Evolutionary conservation across 2,113 vertebrate genomes (phyloP).

Genomic region (Taurulus bubalis): DNA sequence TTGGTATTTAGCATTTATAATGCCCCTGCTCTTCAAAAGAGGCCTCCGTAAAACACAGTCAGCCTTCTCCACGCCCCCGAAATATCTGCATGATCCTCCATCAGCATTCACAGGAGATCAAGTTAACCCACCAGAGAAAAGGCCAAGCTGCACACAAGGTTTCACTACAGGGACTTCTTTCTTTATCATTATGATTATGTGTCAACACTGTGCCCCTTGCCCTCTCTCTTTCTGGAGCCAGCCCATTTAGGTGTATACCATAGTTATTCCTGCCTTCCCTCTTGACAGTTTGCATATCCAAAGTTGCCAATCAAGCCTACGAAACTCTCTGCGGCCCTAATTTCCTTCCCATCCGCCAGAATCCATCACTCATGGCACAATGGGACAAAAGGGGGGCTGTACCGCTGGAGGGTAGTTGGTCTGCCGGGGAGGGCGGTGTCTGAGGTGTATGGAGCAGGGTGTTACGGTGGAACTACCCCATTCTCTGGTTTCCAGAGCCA

Average conservation of each 20-base stretch:
- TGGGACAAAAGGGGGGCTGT: conserved; percentile 75
- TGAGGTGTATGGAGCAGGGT: conserved; percentile 71
- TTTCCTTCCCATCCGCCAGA: conserved; percentile 75
- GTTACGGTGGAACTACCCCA: conserved; percentile 77
- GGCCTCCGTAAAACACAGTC: conserved; percentile 66
- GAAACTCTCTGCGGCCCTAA: conserved; percentile 59
- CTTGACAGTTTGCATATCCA: conserved; percentile 77
- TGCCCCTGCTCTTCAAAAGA: conserved; percentile 66
- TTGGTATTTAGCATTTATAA: conserved; percentile 78
- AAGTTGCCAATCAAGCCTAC: conserved; percentile 79
- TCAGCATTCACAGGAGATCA: conserved; percentile 75
- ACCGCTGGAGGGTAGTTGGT: conserved; percentile 63
- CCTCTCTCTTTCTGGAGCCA: conserved; percentile 55
- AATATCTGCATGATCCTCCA: conserved; percentile 71
- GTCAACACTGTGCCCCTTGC: conserved; percentile 60
- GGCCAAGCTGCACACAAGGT: conserved; percentile 47
- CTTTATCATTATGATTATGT: conserved; percentile 75
- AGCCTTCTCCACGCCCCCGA: conserved; percentile 36
- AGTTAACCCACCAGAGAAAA: conserved; percentile 72
- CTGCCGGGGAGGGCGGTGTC: conserved; percentile 53
- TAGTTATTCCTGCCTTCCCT: conserved; percentile 69
- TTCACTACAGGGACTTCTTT: conserved; percentile 70
- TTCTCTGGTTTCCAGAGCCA: conserved; percentile 73
- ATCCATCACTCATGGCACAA: conserved; percentile 79
- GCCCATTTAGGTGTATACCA: conserved; percentile 54